Conservation (phyloP, 53 echinoderm and acorn worm species). For the Hippasteria phrygiana region DNA sequence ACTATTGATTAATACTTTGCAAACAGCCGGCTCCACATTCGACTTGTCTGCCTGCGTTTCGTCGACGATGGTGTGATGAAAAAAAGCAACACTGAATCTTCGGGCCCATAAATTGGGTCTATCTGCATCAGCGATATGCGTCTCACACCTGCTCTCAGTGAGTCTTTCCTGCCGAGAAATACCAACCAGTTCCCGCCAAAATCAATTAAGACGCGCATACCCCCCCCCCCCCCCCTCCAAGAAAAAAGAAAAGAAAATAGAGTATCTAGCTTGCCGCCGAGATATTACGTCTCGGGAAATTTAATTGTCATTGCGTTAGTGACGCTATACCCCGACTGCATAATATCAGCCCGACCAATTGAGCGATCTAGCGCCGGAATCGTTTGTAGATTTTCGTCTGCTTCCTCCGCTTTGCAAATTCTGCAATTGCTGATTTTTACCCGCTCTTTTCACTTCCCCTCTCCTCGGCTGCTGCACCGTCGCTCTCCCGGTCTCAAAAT, state of each 20-base stretch:
- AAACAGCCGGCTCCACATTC: not conserved
- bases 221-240: not conserved
- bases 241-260: not conserved
- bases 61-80: not conserved
- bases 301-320: constrained; percentile 52
- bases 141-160: not conserved
- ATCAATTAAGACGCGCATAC: constrained; percentile 32
- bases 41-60: not conserved
- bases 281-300: constrained; percentile 40
- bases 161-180: not conserved
- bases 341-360: not conserved
- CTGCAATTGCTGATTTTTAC: not conserved
- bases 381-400: constrained; percentile 18
- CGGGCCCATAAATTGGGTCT: not conserved
- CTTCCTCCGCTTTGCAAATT: not conserved
- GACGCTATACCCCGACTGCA: constrained; percentile 13
- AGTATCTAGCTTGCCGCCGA: constrained; percentile 20
- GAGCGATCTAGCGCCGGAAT: constrained; percentile 5
- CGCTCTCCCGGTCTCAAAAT: constrained; percentile 8
- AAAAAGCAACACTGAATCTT: not conserved
- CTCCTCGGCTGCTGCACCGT: not conserved
- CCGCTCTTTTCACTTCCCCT: not conserved
- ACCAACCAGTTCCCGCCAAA: constrained; percentile 24
- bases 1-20: no score
- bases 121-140: not conserved